Evolutionary conservation across 2,113 vertebrate species (phyloP).

Genomic region (Aspiorhynchus laticeps): DNA sequence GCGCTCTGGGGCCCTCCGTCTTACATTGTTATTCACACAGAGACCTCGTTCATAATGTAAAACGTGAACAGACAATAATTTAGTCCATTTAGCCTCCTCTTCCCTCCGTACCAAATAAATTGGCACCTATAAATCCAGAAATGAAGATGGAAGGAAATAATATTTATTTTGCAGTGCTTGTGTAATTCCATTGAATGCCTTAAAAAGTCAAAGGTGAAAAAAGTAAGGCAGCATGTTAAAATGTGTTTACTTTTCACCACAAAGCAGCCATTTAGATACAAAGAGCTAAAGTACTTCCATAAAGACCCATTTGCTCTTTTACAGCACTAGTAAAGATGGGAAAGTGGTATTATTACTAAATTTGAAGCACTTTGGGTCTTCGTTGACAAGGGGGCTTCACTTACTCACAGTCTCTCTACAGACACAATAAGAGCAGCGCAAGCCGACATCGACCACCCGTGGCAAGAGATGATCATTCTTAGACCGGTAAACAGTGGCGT

Average conservation of each 20-base stretch:
- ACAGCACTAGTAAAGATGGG: slow-evolving; percentile 11
- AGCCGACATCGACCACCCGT: slow-evolving; percentile 36
- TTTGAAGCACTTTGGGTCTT: slow-evolving; percentile 39
- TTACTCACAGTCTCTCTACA: slow-evolving; percentile 10
- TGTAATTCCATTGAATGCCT: neutral
- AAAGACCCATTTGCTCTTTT: slow-evolving; percentile 25
- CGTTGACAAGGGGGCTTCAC: slow-evolving; percentile 19
- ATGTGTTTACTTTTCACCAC: neutral
- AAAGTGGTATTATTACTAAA: slow-evolving; percentile 19
- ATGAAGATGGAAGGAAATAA: neutral
- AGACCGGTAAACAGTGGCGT: slow-evolving; percentile 42
- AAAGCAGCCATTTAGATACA: neutral
- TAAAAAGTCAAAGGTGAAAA: neutral
- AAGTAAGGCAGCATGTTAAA: neutral
- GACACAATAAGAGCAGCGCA: slow-evolving; percentile 26
- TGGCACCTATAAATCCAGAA: neutral
- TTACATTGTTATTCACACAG: slow-evolving; percentile 48
- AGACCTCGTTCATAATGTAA: slow-evolving; percentile 31
- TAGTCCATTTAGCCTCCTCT: slow-evolving; percentile 33
- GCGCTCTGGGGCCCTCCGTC: slow-evolving; percentile 32
- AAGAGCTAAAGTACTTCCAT: slow-evolving; percentile 15
- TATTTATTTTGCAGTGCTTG: neutral
- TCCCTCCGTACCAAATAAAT: slow-evolving; percentile 24
- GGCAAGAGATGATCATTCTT: slow-evolving; percentile 44
- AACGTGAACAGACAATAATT: slow-evolving; percentile 42